phyloP scores from a whole-genome alignment of 37 sponge, comb jelly and placozoan species.

The Lycopodina hypogea region DNA sequence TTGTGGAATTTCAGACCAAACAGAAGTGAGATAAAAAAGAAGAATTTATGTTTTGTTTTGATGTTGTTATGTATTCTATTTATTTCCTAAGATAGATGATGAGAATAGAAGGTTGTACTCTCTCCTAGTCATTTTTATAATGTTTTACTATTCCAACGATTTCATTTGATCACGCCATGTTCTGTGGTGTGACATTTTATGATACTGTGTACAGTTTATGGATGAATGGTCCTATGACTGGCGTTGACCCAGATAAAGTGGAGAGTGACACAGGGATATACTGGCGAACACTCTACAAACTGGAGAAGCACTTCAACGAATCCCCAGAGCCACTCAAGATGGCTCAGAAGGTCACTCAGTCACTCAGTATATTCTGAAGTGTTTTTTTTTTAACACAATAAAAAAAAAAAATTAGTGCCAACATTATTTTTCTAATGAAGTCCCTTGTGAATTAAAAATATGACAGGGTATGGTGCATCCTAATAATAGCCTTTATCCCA shows the following conservation, averaged over 20 bases:
- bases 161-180: too few species aligned
- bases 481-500: too few species aligned
- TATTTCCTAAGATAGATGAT: too few species aligned
- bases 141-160: too few species aligned
- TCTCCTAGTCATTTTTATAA: too few species aligned
- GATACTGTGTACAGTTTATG: constrained; percentile 78
- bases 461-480: too few species aligned
- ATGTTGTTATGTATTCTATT: not conserved
- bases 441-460: too few species aligned
- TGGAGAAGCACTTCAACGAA: constrained; percentile 88
- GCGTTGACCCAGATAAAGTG: constrained; percentile 93
- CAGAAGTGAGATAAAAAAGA: constrained; percentile 74
- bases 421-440: too few species aligned
- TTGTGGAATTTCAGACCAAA: constrained; percentile 86
- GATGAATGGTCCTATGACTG: constrained; percentile 90
- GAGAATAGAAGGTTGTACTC: not conserved
- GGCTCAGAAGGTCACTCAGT: constrained; percentile 86
- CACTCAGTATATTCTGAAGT: too few species aligned
- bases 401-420: too few species aligned
- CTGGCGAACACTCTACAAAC: constrained; percentile 93
- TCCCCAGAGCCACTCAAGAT: constrained; percentile 81
- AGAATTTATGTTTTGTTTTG: not conserved
- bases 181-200: too few species aligned
- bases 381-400: not conserved
- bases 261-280: constrained; percentile 87